Evolutionary conservation across 1,140 invertebrate genomes (phyloP), one percentile per base, ranked within the genome.

Genomic region (Drosophila leontia): DNA sequence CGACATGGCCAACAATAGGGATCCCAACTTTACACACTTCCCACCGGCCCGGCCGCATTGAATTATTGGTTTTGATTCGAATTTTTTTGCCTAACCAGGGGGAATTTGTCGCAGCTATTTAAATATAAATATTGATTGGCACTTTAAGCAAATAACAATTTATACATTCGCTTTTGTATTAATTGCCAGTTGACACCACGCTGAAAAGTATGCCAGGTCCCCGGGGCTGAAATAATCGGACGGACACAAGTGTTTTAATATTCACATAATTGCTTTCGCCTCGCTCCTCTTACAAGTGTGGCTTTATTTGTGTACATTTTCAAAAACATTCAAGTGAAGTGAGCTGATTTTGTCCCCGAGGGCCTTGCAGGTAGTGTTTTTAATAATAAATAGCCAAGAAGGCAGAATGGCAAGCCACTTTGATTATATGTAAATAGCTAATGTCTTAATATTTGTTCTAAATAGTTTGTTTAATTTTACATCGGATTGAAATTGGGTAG

Each of bases 161-260:
- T 67, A 65, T 47, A 7, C 7, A 7, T n/a, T 6, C 1, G 15
- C 63, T 53, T 72, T 81, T 72, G 47, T 67, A 75, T 50, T 42
- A 58, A 71, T 60, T 67, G 12, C 29, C n/a, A 63, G 55, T 47
- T 75, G 77, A 48, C 29, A 75, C 42, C 55, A 50, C 47, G 72
- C 64, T 75, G 44, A 47, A 86, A 85, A 86, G 82, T 85, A 85
- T 85, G 79, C 69, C 67, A 68, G 45, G 75, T 29, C 68, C 68
- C 62, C 41, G 17, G 19, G 45, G 37, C 64, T 29, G 39, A 61
- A 48, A 70, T 41, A 70, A 56, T 47, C 34, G 42, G 42, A 48
- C 34, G 42, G 42, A 48, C 47, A 68, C 37, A 45, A 55, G 19
- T 45, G 32, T 13, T 50, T 59, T 48, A 58, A 42, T 71, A 59